Evolutionary conservation across 2,113 vertebrate species (phyloP), one percentile per base, ranked within the genome.

Genomic region (Arizona elegans): DNA sequence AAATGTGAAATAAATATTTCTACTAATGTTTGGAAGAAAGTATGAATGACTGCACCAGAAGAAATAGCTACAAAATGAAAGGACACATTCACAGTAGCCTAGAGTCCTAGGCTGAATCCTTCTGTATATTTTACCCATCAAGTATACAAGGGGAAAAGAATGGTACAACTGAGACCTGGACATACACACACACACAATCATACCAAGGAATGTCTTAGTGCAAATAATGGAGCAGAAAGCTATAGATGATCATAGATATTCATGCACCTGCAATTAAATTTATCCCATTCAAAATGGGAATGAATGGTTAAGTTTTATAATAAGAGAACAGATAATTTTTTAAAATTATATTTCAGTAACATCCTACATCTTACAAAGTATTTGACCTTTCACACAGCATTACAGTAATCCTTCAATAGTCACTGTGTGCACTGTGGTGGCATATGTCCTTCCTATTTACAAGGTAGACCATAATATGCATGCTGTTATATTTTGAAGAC

Each of bases 131-230:
- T 10, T 33, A 75, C 50, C 0, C 58, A 47, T 1, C 24, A 70
- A 70, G 11, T n/a, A 70, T 29, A 70, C 62, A 70, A 70, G 29
- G 29, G 23, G 62, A 13, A 13, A 5, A n/a, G 12, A 70, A 70
- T 70, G 62, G 29, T 6, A 70, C 62, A 70, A 70, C 1, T 0
- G 17, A 13, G 47, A 6, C 5, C 15, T 91, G 2, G 0, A 0
- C 1, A 89, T 19, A 0, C 1, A 70, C 0, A 70, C 29, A 29
- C 29, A 70, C 62, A 65, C 62, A 70, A 59, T 9, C 29, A n/a
- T n/a, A 12, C 0, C 0, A 21, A 1, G 92, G 65, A 0, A 0
- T 0, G 29, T n/a, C n/a, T 70, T 15, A 70, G 29, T n/a, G 62
- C 62, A 70, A 70, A 70, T n/a, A 70, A 70, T 70, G 47, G 47